These are phyloP conservation scores for Trinorchestia longiramus DNA, from an alignment of 1,140 invertebrate genomes.

Conservation along the genomic window DNA sequence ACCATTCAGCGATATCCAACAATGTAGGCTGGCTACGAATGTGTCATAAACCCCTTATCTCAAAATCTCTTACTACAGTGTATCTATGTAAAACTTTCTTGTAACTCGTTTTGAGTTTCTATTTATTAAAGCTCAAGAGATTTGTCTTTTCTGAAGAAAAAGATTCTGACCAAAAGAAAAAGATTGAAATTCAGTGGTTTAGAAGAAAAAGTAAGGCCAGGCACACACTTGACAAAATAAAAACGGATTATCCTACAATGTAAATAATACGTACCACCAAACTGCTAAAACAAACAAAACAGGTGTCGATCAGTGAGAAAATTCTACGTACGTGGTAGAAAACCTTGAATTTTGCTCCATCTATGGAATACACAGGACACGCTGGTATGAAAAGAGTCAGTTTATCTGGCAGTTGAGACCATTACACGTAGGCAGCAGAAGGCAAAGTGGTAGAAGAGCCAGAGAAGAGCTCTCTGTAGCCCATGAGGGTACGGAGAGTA, in stretches of 20 bases:
- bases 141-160: background rate
- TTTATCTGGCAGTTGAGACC: background rate
- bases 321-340: background rate
- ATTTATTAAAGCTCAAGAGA: background rate
- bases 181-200: background rate
- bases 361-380: background rate
- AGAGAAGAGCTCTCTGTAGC: slow-evolving; percentile 59
- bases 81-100: too few species aligned
- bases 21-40: background rate
- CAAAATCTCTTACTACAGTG: background rate
- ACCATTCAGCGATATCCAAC: background rate
- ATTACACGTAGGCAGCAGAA: slow-evolving; percentile 31
- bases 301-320: background rate
- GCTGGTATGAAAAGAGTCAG: background rate
- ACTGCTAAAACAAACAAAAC: background rate
- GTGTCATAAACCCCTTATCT: background rate
- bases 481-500: slow-evolving; percentile 68
- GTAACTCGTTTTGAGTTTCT: background rate
- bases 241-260: background rate
- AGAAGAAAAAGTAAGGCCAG: background rate
- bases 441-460: slow-evolving; percentile 33
- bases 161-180: background rate
- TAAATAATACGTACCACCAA: background rate
- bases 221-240: too few species aligned
- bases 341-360: background rate